These are phyloP conservation scores for pig (Sus scrofa) DNA, from an alignment of 2,113 vertebrate genomes.

Conservation along the genomic window T2T-Sscrofa CM000830.6:60448001-60448500, in stretches of 20 bases:
- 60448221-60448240: neutral
- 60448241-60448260: neutral
- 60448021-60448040: neutral
- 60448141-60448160: constrained; percentile 16
- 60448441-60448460: neutral
- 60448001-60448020: constrained; percentile 52
- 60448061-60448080: neutral
- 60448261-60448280: neutral
- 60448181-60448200: neutral
- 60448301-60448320: neutral
- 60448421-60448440: neutral
- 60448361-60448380: constrained; percentile 41
- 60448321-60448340: neutral
- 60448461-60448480: constrained; percentile 28
- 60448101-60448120: neutral
- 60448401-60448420: neutral
- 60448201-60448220: neutral
- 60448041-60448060: constrained; percentile 15
- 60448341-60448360: neutral
- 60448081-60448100: neutral
- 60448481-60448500: neutral
- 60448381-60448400: neutral
- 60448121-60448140: constrained; percentile 14
- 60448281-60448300: neutral
- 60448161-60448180: neutral